phyloP scores from a whole-genome alignment of 2,797 vertebrate species.

The Gephyroberyx darwinii region DNA sequence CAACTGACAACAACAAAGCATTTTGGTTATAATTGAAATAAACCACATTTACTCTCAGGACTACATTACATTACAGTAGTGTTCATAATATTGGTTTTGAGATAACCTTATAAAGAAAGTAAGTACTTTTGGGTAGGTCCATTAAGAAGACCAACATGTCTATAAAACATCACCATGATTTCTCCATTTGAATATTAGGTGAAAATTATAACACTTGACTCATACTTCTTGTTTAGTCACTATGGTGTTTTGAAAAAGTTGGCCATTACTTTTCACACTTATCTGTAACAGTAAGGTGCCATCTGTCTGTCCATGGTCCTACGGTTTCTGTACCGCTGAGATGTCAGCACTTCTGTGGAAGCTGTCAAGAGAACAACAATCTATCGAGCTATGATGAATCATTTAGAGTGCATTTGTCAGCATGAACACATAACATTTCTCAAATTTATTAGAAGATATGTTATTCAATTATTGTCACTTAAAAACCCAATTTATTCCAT shows the following conservation, averaged over 20 bases:
- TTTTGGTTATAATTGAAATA: constrained; percentile 54
- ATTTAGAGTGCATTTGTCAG: constrained; percentile 4
- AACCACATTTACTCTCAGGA: constrained; percentile 48
- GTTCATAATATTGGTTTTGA: constrained; percentile 41
- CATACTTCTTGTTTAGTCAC: too few species aligned
- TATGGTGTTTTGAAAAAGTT: too few species aligned
- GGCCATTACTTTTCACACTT: too few species aligned
- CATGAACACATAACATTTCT: not conserved
- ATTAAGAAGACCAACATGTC: constrained; percentile 35
- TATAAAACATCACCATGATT: not conserved
- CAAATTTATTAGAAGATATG: too few species aligned
- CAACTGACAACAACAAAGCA: constrained; percentile 63
- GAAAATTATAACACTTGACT: too few species aligned
- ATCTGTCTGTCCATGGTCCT: too few species aligned
- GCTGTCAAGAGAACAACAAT: too few species aligned
- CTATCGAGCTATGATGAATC: not conserved
- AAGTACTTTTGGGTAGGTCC: constrained; percentile 41
- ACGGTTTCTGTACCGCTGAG: too few species aligned
- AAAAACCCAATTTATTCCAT: too few species aligned
- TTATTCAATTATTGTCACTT: too few species aligned
- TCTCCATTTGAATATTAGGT: not conserved
- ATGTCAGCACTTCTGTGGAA: too few species aligned
- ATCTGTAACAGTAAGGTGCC: too few species aligned
- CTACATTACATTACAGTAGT: constrained; percentile 38
- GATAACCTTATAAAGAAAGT: constrained; percentile 43